Percentiles rank a stretch among this genome's conserved stretches.
Evolutionary conservation across 2,797 vertebrate genomes (phyloP).

Genomic region (Calcarius lapponicus): DNA sequence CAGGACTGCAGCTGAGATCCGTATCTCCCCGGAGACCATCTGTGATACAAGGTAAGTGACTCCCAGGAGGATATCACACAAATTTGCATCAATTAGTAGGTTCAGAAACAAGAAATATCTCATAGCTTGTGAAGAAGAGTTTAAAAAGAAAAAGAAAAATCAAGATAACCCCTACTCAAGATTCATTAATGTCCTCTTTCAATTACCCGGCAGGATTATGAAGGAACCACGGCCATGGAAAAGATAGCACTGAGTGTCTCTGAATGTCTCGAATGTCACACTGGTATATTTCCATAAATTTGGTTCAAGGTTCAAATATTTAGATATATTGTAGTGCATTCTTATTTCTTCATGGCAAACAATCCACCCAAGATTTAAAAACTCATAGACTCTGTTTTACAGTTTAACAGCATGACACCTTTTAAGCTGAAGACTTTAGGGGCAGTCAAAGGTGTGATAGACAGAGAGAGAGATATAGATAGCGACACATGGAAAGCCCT

Average conservation of each 20-base stretch:
- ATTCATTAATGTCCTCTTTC: not conserved
- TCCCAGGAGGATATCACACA: not conserved
- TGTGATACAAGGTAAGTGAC: not conserved
- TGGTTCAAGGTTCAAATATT: not conserved
- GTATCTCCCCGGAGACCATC: not conserved
- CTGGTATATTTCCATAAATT: not conserved
- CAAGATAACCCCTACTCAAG: not conserved
- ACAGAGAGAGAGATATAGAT: not conserved
- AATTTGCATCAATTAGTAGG: conserved; percentile 3
- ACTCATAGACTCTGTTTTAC: not conserved
- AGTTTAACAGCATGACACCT: not conserved
- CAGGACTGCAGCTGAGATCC: conserved; percentile 27
- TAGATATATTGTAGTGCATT: not conserved
- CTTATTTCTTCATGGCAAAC: not conserved
- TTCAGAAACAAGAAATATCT: not conserved
- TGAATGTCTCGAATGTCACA: not conserved
- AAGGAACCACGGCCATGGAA: not conserved
- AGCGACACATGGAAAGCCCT: not conserved
- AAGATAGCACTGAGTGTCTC: not conserved
- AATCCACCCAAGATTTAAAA: not conserved
- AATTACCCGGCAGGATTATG: not conserved
- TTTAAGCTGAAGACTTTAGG: not conserved
- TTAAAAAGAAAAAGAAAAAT: not conserved
- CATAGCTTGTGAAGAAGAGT: not conserved
- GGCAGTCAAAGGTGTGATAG: not conserved